These are phyloP conservation scores for Lophura nycthemera DNA, from an alignment of 2,113 vertebrate species.

Conservation along the genomic window DNA sequence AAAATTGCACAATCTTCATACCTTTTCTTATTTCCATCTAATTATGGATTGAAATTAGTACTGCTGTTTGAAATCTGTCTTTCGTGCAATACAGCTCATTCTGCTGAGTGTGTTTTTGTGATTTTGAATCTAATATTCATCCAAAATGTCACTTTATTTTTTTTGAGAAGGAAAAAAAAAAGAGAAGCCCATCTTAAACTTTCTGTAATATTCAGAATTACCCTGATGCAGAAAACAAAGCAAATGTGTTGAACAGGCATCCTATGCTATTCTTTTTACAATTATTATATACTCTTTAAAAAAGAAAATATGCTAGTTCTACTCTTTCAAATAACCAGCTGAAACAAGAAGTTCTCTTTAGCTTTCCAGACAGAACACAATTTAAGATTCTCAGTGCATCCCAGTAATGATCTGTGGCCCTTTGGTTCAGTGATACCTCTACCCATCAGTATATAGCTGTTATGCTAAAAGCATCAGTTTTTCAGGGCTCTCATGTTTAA, in stretches of 20 bases:
- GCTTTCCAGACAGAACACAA: neutral
- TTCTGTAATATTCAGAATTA: neutral
- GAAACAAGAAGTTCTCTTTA: neutral
- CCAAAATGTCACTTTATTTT: neutral
- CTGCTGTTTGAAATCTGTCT: neutral
- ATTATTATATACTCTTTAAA: neutral
- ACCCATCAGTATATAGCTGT: neutral
- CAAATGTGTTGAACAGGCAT: neutral
- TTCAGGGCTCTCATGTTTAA: fast-evolving
- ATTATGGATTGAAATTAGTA: neutral
- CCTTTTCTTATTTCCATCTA: neutral
- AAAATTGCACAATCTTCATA: neutral
- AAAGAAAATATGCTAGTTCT: neutral
- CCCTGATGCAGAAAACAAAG: neutral
- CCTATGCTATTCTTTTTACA: neutral
- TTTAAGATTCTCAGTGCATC: neutral
- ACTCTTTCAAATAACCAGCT: neutral
- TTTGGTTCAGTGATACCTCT: neutral
- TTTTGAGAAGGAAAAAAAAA: neutral
- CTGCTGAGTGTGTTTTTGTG: neutral
- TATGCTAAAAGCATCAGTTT: neutral
- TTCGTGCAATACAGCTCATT: neutral
- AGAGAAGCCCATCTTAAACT: neutral
- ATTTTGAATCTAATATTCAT: neutral
- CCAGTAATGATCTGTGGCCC: neutral